phyloP scores from a whole-genome alignment of 2,888 invertebrate species.

The Synanthedon tipuliformis region DNA sequence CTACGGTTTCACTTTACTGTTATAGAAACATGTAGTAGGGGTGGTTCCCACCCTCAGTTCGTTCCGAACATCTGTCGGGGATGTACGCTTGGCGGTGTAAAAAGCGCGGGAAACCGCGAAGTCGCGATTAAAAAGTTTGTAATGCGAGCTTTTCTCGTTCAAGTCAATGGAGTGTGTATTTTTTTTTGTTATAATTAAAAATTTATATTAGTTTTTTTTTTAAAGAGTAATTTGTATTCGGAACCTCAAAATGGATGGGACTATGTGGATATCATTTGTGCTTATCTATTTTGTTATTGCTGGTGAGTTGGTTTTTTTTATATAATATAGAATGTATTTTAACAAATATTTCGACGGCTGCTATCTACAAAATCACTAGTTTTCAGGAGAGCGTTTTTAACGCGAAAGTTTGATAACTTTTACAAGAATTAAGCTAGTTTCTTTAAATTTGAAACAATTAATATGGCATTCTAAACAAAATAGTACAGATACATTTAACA shows the following conservation, averaged over 20 bases:
- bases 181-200: not conserved
- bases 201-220: not conserved
- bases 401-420: too few species aligned
- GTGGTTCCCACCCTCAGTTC: constrained; percentile 15
- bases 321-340: too few species aligned
- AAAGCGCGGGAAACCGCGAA: constrained; percentile 25
- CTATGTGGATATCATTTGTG: constrained; percentile 5
- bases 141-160: not conserved
- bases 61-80: constrained; percentile 8
- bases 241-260: constrained; percentile 27
- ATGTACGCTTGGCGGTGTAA: constrained; percentile 13
- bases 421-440: too few species aligned
- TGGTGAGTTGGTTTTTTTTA: constrained; percentile 7
- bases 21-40: not conserved
- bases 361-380: too few species aligned
- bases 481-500: too few species aligned
- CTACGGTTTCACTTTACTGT: not conserved
- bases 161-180: not conserved
- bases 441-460: too few species aligned
- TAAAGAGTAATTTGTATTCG: not conserved
- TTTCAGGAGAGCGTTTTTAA: too few species aligned
- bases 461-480: too few species aligned
- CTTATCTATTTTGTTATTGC: constrained; percentile 9
- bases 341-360: too few species aligned
- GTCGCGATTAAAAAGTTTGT: constrained; percentile 12